Evolutionary conservation across 2,888 invertebrate genomes (phyloP).

Genomic region (Entomobrya multifasciata): DNA sequence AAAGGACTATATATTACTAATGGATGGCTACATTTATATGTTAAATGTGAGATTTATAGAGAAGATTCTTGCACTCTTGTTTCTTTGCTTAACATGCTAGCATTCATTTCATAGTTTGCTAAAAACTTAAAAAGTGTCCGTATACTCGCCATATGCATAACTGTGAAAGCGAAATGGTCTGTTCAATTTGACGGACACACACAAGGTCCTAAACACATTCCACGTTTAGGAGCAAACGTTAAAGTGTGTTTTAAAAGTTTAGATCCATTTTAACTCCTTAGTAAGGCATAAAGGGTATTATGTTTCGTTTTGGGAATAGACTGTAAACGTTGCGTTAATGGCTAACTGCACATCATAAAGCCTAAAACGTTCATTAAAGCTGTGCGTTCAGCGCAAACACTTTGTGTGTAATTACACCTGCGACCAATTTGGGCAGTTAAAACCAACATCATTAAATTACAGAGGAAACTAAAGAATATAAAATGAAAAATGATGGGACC

Average conservation of each 20-base stretch:
- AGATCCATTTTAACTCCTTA: neutral
- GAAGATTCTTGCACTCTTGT: neutral
- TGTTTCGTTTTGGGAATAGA: neutral
- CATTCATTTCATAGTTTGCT: no score
- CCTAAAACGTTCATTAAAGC: neutral
- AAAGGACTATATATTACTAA: no score
- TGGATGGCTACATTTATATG: no score
- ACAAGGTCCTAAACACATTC: neutral
- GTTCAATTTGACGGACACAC: no score
- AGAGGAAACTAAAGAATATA: neutral
- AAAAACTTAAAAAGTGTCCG: no score
- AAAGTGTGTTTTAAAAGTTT: neutral
- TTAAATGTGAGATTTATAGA: no score
- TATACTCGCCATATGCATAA: no score
- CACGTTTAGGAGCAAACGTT: neutral
- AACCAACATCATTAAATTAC: conserved; percentile 12
- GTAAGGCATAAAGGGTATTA: neutral
- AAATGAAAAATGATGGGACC: conserved; percentile 20
- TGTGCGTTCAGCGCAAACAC: neutral
- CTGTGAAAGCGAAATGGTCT: no score
- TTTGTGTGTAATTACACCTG: conserved; percentile 26
- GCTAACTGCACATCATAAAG: neutral
- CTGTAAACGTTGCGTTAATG: no score
- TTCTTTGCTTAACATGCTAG: neutral
- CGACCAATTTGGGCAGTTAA: conserved; percentile 6